phyloP scores from a whole-genome alignment of 2,888 invertebrate species.

The Eristalis tenax region DNA sequence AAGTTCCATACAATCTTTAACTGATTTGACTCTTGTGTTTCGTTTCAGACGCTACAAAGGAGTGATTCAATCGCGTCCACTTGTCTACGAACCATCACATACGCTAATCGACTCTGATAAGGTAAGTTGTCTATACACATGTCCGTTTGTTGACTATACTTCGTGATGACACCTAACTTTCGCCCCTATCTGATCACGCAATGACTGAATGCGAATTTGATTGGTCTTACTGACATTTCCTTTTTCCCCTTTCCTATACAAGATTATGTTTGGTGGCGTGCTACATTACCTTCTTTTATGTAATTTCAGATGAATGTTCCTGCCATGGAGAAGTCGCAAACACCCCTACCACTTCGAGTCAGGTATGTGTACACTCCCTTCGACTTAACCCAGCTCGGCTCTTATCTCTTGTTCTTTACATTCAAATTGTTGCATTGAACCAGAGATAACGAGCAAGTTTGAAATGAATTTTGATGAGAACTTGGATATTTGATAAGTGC shows the following conservation, averaged over 20 bases:
- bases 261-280: neutral
- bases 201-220: constrained; percentile 75
- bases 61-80: too few relatives aligned
- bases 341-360: too few relatives aligned
- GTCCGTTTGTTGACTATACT: too few relatives aligned
- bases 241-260: neutral
- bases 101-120: neutral
- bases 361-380: neutral
- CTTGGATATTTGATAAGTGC: constrained; percentile 73
- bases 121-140: neutral
- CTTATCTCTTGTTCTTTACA: neutral
- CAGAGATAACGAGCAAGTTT: neutral
- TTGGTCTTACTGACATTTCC: constrained; percentile 78
- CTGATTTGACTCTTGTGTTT: too few relatives aligned
- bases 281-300: neutral
- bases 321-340: too few relatives aligned
- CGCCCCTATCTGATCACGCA: constrained; percentile 77
- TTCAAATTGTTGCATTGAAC: neutral
- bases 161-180: constrained; percentile 74
- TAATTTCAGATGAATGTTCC: neutral
- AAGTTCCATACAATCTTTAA: too few relatives aligned
- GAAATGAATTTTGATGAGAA: constrained; percentile 73
- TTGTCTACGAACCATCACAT: too few relatives aligned
- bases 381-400: neutral
- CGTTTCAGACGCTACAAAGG: too few relatives aligned